Conservation (phyloP, 2,113 vertebrate genomes). For the Gopherus evgoodei region DNA sequence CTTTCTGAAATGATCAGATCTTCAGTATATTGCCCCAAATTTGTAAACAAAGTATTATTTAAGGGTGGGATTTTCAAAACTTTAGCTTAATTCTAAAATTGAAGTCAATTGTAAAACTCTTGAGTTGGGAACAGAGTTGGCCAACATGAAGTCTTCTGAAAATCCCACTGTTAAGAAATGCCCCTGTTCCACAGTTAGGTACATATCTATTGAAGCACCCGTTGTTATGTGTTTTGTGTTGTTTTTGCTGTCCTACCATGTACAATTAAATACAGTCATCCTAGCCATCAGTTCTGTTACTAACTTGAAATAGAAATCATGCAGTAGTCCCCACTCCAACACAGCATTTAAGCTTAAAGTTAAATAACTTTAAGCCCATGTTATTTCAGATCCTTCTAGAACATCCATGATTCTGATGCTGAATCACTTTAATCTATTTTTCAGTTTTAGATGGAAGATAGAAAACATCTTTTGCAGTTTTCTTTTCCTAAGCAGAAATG, state of each 20-base stretch:
- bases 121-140: neutral
- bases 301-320: neutral
- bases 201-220: neutral
- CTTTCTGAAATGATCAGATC: neutral
- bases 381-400: neutral
- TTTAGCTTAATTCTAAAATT: neutral
- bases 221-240: neutral
- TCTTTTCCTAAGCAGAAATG: neutral
- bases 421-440: neutral
- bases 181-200: neutral
- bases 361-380: accelerated
- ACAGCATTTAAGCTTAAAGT: accelerated
- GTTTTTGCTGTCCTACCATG: neutral
- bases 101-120: neutral
- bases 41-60: neutral
- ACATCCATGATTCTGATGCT: neutral
- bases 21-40: neutral
- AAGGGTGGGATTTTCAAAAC: neutral
- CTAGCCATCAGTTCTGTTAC: neutral
- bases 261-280: neutral
- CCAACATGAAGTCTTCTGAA: neutral
- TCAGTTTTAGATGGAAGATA: neutral
- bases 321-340: neutral
- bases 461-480: neutral
- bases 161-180: neutral